These are phyloP conservation scores for Drosophila rhopaloa DNA, from an alignment of 1,140 invertebrate genomes.

Conservation along the genomic window DNA sequence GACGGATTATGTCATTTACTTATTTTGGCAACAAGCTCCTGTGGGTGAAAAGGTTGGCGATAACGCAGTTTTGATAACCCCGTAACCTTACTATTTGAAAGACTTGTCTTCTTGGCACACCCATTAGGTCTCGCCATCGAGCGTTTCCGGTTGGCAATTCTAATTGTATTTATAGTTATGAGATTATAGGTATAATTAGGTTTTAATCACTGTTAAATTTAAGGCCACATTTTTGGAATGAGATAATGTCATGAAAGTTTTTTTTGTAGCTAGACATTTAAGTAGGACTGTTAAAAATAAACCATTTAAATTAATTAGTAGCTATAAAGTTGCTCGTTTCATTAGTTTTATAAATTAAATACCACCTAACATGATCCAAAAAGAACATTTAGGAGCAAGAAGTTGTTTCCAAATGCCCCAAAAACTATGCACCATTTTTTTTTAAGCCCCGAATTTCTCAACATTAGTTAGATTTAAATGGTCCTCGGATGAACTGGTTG, in stretches of 20 bases:
- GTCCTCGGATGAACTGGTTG: not conserved
- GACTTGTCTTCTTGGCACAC: constrained; percentile 11
- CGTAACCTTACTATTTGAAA: constrained; percentile 15
- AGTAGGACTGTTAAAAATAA: no score
- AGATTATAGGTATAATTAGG: not conserved
- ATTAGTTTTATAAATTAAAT: no score
- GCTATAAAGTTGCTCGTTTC: no score
- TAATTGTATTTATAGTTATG: constrained; percentile 1
- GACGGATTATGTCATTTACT: constrained; percentile 34
- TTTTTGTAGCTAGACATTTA: not conserved
- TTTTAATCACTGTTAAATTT: constrained; percentile 3
- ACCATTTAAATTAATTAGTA: no score
- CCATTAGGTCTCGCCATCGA: constrained; percentile 46
- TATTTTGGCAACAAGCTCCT: constrained; percentile 46
- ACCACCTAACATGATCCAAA: no score
- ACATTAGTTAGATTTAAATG: not conserved
- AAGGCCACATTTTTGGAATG: not conserved
- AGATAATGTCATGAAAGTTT: not conserved
- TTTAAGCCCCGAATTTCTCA: not conserved
- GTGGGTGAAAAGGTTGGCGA: constrained; percentile 47
- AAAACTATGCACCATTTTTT: constrained; percentile 46
- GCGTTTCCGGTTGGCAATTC: constrained; percentile 68
- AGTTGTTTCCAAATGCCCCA: constrained; percentile 12
- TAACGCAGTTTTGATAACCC: constrained; percentile 54
- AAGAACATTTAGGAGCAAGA: no score